Evolutionary conservation across 2,797 vertebrate species (phyloP).

Genomic region (Galago senegalensis): DNA sequence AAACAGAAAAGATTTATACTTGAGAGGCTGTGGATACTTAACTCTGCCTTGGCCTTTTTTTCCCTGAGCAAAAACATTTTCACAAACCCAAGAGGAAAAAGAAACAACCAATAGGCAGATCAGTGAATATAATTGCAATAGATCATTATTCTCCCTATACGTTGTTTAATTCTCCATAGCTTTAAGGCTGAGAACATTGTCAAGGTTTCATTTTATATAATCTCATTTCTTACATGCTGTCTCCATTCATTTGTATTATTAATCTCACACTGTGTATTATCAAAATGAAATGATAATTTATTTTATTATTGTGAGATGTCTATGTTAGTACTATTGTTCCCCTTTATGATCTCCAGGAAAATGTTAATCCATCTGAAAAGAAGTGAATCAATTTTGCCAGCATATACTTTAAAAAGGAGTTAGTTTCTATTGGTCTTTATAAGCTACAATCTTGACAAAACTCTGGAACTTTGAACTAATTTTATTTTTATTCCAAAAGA

Average conservation of each 20-base stretch:
- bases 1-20: slow-evolving; percentile 26
- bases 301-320: slow-evolving; percentile 40
- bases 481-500: not conserved
- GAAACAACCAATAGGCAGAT: not conserved
- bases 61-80: slow-evolving; percentile 41
- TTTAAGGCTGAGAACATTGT: not conserved
- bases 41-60: slow-evolving; percentile 2
- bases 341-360: slow-evolving; percentile 62
- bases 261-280: not conserved
- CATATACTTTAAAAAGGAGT: slow-evolving; percentile 28
- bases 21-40: not conserved
- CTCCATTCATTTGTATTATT: slow-evolving; percentile 58
- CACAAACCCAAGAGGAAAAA: slow-evolving; percentile 14
- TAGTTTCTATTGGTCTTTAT: slow-evolving; percentile 63
- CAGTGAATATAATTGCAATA: not conserved
- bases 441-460: slow-evolving; percentile 53
- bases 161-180: accelerated
- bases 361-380: not conserved
- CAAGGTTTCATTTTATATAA: not conserved
- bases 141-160: not conserved
- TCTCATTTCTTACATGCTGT: slow-evolving; percentile 43
- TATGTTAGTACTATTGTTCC: slow-evolving; percentile 24
- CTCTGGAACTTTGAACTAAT: slow-evolving; percentile 14
- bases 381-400: slow-evolving; percentile 75
- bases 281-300: slow-evolving; percentile 1